phyloP scores from a whole-genome alignment of 2,888 invertebrate genomes.

The Oscheius sp. region DNA sequence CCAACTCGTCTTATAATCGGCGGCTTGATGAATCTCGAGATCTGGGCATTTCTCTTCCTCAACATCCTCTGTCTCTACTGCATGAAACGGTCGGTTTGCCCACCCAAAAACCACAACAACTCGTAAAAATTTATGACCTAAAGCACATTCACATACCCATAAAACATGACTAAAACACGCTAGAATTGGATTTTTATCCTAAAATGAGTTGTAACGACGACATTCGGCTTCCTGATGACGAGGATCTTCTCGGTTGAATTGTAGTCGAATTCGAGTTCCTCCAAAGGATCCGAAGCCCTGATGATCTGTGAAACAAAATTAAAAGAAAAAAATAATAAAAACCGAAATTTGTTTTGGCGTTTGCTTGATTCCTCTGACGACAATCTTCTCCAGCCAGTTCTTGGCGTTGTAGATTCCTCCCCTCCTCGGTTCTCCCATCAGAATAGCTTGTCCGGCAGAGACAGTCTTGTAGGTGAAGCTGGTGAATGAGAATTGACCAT shows the following conservation, averaged over 20 bases:
- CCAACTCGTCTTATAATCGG: neutral
- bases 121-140: too few species aligned
- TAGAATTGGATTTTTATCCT: constrained; percentile 36
- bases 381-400: constrained; percentile 57
- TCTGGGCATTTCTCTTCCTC: constrained; percentile 2
- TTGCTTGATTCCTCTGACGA: constrained; percentile 42
- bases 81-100: constrained; percentile 5
- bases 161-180: too few species aligned
- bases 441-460: constrained; percentile 26
- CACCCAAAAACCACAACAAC: too few species aligned
- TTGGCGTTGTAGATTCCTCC: constrained; percentile 45
- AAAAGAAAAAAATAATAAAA: neutral
- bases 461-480: constrained; percentile 40
- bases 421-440: constrained; percentile 34
- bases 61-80: constrained; percentile 15
- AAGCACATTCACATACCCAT: too few species aligned
- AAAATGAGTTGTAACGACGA: constrained; percentile 54
- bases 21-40: constrained; percentile 3
- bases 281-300: constrained; percentile 50
- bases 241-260: constrained; percentile 58
- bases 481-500: constrained; percentile 36
- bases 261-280: constrained; percentile 59
- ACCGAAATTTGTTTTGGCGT: constrained; percentile 47
- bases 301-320: constrained; percentile 42
- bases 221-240: constrained; percentile 65